Evolutionary conservation across 2,113 vertebrate genomes (phyloP), one percentile per base, ranked within the genome.

Genomic region (Megatriorchis doriae): DNA sequence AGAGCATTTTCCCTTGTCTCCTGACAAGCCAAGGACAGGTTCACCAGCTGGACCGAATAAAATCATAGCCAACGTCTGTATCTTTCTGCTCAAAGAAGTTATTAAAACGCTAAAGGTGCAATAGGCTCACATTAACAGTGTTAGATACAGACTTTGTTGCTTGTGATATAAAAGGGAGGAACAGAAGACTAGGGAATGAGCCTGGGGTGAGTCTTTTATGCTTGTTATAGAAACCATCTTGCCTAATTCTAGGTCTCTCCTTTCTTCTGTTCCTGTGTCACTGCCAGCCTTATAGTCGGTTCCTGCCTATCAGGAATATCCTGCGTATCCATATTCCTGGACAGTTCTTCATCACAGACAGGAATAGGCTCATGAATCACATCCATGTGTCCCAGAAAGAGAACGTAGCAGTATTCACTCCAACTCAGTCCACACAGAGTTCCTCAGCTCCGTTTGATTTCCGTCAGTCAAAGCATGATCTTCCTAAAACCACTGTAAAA

Each of bases 11-110:
- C 29, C 45, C 66, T 55, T 59, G 36, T 73, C 59, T 80, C 59
- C 71, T 95, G 71, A 66, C n/a, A 86, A 82, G 78, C 71, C 82
- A 92, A 93, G 82, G 75, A 50, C 94, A 94, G 67, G 82, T 88
- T 86, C 63, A 77, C 79, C 71, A 93, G 55, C 65, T 90, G 82
- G 81, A 66, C 67, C 26, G 55, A 80, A 70, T 32, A 58, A 83
- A 95, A 83, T 61, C 83, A 16, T 7, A 81, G 74, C 50, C 62
- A 58, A 31, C 4, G 16, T 62, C 79, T 77, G 74, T 66, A 77
- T 56, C 70, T 66, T 87, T 66, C 74, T 92, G 53, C 90, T 88
- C 71, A n/a, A 56, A 75, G 66, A 18, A 62, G 27, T 47, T 71
- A 42, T 6, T 62, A 38, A 88, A 65, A 38, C 32, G 48, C 43